These are phyloP conservation scores for Drosophila melanica DNA, from an alignment of 1,140 invertebrate genomes.

Conservation along the genomic window DNA sequence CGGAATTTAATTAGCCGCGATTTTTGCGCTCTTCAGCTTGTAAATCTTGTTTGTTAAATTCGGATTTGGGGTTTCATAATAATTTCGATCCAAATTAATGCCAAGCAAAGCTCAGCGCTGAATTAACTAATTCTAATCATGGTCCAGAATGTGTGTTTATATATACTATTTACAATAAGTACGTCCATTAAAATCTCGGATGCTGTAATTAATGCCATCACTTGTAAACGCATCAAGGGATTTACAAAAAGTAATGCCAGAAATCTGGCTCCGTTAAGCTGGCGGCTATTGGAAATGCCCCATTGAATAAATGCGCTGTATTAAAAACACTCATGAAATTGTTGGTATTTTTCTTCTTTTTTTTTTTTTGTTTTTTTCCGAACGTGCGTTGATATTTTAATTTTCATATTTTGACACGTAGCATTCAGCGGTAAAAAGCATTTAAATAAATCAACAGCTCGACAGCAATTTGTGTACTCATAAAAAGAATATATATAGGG, in stretches of 20 bases:
- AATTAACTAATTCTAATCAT: background rate
- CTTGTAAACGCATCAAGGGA: conserved; percentile 18
- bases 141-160: background rate
- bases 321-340: conserved; percentile 30
- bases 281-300: conserved; percentile 36
- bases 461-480: conserved; percentile 9
- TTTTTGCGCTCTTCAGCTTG: conserved; percentile 4
- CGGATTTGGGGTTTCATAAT: too few species aligned
- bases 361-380: conserved; percentile 6
- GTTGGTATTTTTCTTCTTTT: conserved; percentile 2
- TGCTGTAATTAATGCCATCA: conserved; percentile 5
- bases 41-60: conserved; percentile 9
- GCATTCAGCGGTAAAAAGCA: conserved; percentile 33
- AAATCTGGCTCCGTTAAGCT: conserved; percentile 45
- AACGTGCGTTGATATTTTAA: conserved; percentile 55
- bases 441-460: conserved; percentile 46
- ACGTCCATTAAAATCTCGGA: background rate
- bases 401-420: conserved; percentile 78
- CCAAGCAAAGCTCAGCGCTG: conserved; percentile 2
- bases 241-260: background rate
- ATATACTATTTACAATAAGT: background rate
- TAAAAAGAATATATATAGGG: conserved; percentile 24
- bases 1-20: conserved; percentile 65
- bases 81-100: background rate
- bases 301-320: conserved; percentile 52